A percentile compares a stretch with the other conserved stretches of the same genome.
phyloP scores from a whole-genome alignment of 1,140 invertebrate species.

The Rhyzopertha dominica region DNA sequence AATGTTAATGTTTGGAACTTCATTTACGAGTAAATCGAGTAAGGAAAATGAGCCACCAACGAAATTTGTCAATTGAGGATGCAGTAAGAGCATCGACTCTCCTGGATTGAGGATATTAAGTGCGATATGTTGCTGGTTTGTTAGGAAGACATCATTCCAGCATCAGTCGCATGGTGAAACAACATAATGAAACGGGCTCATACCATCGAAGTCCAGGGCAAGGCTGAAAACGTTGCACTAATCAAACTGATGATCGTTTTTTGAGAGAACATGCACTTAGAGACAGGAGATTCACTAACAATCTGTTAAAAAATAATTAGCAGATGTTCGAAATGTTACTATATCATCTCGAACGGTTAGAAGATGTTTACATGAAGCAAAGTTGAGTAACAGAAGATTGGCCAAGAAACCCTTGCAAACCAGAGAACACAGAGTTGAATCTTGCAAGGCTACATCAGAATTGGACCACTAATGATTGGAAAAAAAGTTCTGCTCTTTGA shows the following conservation, averaged over 20 bases:
- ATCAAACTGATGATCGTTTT: conserved; percentile 13
- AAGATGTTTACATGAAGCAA: too few relatives aligned
- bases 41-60: conserved; percentile 12
- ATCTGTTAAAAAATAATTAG: conserved; percentile 11
- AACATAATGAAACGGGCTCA: conserved; percentile 13
- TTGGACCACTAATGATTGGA: too few relatives aligned
- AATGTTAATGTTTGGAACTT: too few relatives aligned
- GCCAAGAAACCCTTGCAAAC: too few relatives aligned
- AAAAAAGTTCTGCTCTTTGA: too few relatives aligned
- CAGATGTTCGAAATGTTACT: background rate
- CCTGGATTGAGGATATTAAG: conserved; percentile 9
- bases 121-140: conserved; percentile 15
- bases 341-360: too few relatives aligned
- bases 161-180: conserved; percentile 15
- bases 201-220: conserved; percentile 14
- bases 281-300: conserved; percentile 8
- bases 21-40: too few relatives aligned
- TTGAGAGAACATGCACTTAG: conserved; percentile 4
- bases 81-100: conserved; percentile 12
- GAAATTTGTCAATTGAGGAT: conserved; percentile 12
- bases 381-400: too few relatives aligned
- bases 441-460: too few relatives aligned
- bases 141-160: conserved; percentile 13
- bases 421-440: too few relatives aligned
- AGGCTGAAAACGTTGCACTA: conserved; percentile 8